These are phyloP conservation scores for Apantesis nais DNA, from an alignment of 2,888 invertebrate genomes.

Conservation along the genomic window DNA sequence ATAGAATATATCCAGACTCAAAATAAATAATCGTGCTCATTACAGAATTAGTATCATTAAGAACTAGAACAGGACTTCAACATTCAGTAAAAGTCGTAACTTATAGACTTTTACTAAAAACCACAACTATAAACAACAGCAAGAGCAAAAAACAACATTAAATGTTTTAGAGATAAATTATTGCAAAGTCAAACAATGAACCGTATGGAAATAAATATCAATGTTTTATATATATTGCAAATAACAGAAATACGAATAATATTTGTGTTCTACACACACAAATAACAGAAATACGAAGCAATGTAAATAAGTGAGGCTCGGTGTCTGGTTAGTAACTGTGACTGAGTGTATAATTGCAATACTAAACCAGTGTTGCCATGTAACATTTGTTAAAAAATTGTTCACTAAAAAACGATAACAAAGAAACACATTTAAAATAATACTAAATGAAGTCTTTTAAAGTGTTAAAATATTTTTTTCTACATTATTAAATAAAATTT, in stretches of 20 bases:
- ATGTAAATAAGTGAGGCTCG: neutral
- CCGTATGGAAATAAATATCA: neutral
- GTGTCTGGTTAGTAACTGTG: neutral
- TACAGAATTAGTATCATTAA: neutral
- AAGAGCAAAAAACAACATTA: neutral
- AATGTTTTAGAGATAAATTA: neutral
- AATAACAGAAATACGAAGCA: neutral
- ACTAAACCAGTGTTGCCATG: neutral
- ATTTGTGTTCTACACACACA: no score
- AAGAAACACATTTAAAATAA: no score
- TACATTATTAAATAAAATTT: neutral
- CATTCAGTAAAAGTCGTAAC: neutral
- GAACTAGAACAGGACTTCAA: neutral
- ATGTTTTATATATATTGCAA: neutral
- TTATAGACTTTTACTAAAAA: neutral
- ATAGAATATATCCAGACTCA: neutral
- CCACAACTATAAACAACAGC: neutral
- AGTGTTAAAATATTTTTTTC: neutral
- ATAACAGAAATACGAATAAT: no score
- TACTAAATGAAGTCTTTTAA: neutral
- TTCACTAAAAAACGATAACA: neutral
- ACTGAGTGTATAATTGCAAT: neutral
- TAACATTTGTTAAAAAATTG: neutral
- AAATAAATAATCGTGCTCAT: neutral
- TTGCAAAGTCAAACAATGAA: neutral